Conservation (phyloP, 2,797 vertebrate species). For the Vireo griseus region DNA sequence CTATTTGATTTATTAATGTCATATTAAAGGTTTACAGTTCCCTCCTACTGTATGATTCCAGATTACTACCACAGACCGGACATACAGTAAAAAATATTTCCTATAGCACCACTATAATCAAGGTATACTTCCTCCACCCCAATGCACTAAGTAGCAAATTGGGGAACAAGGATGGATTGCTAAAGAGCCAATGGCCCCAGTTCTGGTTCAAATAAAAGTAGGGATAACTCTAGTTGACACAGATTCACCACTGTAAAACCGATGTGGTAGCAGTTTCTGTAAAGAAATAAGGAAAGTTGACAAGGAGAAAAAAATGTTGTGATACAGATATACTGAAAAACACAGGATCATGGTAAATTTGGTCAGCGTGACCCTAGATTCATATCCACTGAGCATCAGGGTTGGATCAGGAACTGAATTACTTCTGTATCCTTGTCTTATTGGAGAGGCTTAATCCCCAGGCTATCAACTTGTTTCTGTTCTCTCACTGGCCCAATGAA, state of each 20-base stretch:
- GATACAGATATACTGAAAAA: neutral
- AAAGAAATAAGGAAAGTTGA: neutral
- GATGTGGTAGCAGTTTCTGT: neutral
- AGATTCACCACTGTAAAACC: neutral
- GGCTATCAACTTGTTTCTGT: constrained; percentile 67
- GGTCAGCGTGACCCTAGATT: neutral
- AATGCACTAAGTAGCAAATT: neutral
- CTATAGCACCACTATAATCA: neutral
- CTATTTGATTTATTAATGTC: neutral
- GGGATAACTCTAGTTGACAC: neutral
- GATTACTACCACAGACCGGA: neutral
- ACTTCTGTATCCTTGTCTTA: constrained; percentile 31
- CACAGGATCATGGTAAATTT: neutral
- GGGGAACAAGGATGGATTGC: neutral
- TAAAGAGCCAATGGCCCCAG: neutral
- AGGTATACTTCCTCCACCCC: neutral
- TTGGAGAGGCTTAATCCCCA: constrained; percentile 62
- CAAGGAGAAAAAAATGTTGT: neutral
- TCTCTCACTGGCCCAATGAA: constrained; percentile 68
- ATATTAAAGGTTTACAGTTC: constrained; percentile 9
- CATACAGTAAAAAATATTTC: neutral
- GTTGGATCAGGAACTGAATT: constrained; percentile 46
- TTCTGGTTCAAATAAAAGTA: neutral
- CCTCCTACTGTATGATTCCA: neutral
- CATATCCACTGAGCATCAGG: neutral